These are phyloP conservation scores for Selene dorsalis DNA, from an alignment of 2,797 vertebrate species.

Conservation along the genomic window DNA sequence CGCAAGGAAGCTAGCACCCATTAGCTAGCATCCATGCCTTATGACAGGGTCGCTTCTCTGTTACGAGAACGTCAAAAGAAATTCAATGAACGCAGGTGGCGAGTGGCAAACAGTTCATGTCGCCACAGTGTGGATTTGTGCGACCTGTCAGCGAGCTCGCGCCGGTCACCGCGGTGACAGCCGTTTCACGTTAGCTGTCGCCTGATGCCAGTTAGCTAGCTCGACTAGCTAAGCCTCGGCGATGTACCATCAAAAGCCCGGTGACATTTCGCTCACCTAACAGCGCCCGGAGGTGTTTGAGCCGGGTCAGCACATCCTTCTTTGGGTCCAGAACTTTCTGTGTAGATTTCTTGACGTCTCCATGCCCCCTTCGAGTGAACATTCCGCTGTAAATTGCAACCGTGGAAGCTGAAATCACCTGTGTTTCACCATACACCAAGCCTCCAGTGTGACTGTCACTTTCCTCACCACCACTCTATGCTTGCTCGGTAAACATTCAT, in stretches of 20 bases:
- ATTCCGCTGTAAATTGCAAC: slow-evolving; percentile 87
- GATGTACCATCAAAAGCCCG: slow-evolving; percentile 61
- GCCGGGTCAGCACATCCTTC: slow-evolving; percentile 95
- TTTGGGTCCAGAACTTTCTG: slow-evolving; percentile 99
- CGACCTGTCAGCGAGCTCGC: slow-evolving; percentile 23
- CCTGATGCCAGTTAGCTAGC: slow-evolving; percentile 57
- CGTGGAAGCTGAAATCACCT: slow-evolving; percentile 80
- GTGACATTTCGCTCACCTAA: slow-evolving; percentile 89
- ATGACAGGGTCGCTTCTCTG: slow-evolving; percentile 38
- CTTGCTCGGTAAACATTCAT: slow-evolving; percentile 77
- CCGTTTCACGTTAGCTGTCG: slow-evolving; percentile 67
- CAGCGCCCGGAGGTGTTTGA: slow-evolving; percentile 96
- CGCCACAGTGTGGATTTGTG: not conserved
- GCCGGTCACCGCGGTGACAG: slow-evolving; percentile 43
- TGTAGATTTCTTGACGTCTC: slow-evolving; percentile 98
- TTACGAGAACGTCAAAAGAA: not conserved
- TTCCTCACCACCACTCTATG: slow-evolving; percentile 70
- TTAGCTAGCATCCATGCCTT: slow-evolving; percentile 65
- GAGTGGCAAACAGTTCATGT: not conserved
- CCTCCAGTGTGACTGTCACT: slow-evolving; percentile 80
- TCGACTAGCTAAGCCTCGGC: slow-evolving; percentile 52
- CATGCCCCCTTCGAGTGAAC: slow-evolving; percentile 97
- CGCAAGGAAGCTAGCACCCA: slow-evolving; percentile 59
- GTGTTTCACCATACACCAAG: slow-evolving; percentile 80
- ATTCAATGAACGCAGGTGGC: not conserved